Evolutionary conservation across 2,888 invertebrate species (phyloP).

Genomic region (Aphidoletes aphidimyza): DNA sequence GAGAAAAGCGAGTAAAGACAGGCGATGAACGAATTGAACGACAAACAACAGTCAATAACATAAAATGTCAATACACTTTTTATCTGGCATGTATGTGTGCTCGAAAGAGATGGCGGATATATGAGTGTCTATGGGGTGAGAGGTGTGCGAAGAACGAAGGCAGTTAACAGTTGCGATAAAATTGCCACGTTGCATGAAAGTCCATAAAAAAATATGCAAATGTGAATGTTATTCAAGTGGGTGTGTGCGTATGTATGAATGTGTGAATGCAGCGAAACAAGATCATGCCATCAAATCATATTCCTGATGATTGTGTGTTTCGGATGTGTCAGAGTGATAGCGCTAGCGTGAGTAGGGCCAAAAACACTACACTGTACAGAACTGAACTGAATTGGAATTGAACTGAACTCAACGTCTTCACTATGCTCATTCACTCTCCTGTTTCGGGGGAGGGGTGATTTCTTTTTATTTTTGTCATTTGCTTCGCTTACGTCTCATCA

Average conservation of each 20-base stretch:
- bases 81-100: neutral
- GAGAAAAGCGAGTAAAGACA: neutral
- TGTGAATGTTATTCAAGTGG: too few species aligned
- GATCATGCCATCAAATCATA: slow-evolving; percentile 18
- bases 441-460: neutral
- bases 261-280: slow-evolving; percentile 12
- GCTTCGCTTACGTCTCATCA: neutral
- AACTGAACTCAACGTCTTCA: neutral
- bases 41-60: slow-evolving; percentile 18
- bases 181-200: slow-evolving; percentile 24
- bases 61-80: slow-evolving; percentile 6
- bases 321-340: neutral
- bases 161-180: slow-evolving; percentile 4
- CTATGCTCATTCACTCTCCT: neutral
- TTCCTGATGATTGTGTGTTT: neutral
- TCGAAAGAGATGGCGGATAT: neutral
- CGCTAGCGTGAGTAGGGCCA: neutral
- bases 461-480: neutral
- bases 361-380: neutral
- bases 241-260: too few species aligned
- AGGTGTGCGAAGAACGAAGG: neutral
- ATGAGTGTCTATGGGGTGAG: too few species aligned
- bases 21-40: neutral
- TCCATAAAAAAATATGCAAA: slow-evolving; percentile 48
- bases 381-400: neutral